A percentile compares a stretch with the other conserved stretches of the same genome.
Evolutionary conservation across 2,113 vertebrate genomes (phyloP).

Genomic region (Notarius quadriscutis): DNA sequence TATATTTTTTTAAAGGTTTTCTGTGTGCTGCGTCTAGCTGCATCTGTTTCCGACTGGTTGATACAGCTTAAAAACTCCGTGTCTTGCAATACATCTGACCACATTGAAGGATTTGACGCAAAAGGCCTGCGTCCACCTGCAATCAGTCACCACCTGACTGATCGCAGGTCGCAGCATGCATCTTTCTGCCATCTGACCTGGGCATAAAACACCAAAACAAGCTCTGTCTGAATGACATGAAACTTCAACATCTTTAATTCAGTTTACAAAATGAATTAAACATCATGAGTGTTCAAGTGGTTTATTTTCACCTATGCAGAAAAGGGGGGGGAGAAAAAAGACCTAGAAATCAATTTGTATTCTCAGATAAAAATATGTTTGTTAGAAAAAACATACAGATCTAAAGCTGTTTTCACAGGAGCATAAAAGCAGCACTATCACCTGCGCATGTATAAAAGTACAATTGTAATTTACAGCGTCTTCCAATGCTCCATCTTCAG

Average conservation of each 20-base stretch:
- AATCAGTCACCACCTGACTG: too few species aligned
- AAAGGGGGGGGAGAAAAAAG: conserved; percentile 18
- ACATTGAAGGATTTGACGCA: too few species aligned
- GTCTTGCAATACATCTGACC: too few species aligned
- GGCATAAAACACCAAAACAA: too few species aligned
- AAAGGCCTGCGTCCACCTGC: too few species aligned
- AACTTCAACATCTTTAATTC: background rate
- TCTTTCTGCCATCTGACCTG: too few species aligned
- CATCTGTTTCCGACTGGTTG: too few species aligned
- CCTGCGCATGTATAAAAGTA: conserved; percentile 9
- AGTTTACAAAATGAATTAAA: background rate
- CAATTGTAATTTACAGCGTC: conserved; percentile 10
- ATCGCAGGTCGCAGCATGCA: too few species aligned
- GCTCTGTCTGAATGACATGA: background rate
- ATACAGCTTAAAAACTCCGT: too few species aligned
- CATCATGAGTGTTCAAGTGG: background rate
- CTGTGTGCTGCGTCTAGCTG: too few species aligned
- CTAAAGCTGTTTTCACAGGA: background rate
- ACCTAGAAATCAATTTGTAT: background rate
- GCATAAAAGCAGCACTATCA: conserved; percentile 40
- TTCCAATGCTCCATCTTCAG: background rate
- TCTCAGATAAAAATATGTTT: conserved; percentile 34
- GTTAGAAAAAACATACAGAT: background rate
- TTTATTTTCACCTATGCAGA: conserved; percentile 31
- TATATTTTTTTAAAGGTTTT: too few species aligned